phyloP scores from a whole-genome alignment of 1,140 invertebrate genomes.

The Macrostomum lignano region DNA sequence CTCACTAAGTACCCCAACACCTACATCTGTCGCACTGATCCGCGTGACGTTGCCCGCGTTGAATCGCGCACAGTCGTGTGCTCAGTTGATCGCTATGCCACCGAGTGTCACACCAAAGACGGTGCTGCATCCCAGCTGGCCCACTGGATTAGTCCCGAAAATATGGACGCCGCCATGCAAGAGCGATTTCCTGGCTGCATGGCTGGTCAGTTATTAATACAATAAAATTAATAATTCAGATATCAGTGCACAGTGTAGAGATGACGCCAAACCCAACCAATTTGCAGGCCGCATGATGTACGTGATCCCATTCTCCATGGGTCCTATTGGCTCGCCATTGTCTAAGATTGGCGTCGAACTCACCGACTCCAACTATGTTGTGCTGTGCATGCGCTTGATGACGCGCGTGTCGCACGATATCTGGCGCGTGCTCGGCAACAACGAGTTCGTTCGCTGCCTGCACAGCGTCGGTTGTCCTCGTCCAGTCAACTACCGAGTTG shows the following conservation, averaged over 20 bases:
- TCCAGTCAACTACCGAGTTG: not conserved
- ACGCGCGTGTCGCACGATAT: constrained; percentile 57
- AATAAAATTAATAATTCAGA: too few species aligned
- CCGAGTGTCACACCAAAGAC: constrained; percentile 38
- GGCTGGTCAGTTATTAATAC: too few species aligned
- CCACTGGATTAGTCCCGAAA: constrained; percentile 64
- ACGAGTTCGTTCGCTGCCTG: constrained; percentile 40
- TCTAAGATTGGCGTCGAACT: constrained; percentile 88
- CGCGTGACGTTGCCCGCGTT: constrained; percentile 77
- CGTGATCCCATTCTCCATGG: constrained; percentile 94
- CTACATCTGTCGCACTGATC: constrained; percentile 69
- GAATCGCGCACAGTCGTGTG: constrained; percentile 83
- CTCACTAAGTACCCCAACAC: constrained; percentile 69
- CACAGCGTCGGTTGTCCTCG: constrained; percentile 50
- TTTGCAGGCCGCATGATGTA: constrained; percentile 96
- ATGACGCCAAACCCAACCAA: too few species aligned
- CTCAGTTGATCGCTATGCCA: constrained; percentile 46
- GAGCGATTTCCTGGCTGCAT: constrained; percentile 53
- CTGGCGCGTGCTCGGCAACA: constrained; percentile 19
- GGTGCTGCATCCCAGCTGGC: constrained; percentile 36
- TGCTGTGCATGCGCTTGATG: constrained; percentile 89
- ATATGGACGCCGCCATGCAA: constrained; percentile 56
- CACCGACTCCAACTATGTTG: constrained; percentile 87
- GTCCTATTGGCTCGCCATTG: constrained; percentile 64
- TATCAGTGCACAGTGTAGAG: too few species aligned